phyloP scores from a whole-genome alignment of 2,797 vertebrate species.

The Potorous gilbertii region DNA sequence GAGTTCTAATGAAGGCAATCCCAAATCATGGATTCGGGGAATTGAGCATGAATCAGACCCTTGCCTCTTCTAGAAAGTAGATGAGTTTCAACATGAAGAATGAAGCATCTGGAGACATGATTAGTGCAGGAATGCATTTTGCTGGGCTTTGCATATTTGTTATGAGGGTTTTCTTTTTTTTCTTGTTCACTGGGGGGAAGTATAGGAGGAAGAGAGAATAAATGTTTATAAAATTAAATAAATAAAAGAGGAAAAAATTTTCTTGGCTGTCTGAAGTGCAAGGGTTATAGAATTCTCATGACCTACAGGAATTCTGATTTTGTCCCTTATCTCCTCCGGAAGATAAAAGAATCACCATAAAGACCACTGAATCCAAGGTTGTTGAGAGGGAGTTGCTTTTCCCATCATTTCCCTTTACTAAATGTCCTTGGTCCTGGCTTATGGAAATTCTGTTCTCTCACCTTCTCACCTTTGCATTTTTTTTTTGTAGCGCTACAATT shows the following conservation, averaged over 20 bases:
- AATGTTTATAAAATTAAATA: background rate
- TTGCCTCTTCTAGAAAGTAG: background rate
- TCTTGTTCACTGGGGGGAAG: background rate
- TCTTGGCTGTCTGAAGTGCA: constrained; percentile 9
- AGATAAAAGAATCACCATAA: background rate
- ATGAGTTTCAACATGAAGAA: background rate
- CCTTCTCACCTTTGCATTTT: background rate
- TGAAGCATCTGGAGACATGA: background rate
- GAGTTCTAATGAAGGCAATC: background rate
- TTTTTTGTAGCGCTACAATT: background rate
- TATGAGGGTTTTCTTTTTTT: background rate
- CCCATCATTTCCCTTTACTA: background rate
- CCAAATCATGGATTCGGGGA: background rate
- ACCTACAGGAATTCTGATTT: constrained; percentile 27
- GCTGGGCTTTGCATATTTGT: background rate
- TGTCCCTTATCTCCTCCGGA: constrained; percentile 12
- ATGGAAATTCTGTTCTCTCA: background rate
- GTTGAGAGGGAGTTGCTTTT: background rate
- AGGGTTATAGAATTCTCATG: background rate
- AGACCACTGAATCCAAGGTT: background rate
- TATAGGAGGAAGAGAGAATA: background rate
- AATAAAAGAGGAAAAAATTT: constrained; percentile 13
- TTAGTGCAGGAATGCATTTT: background rate
- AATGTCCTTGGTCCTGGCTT: background rate
- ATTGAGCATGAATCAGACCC: background rate